Conservation (phyloP, 2,113 vertebrate genomes). For the Callionymus lyra region DNA sequence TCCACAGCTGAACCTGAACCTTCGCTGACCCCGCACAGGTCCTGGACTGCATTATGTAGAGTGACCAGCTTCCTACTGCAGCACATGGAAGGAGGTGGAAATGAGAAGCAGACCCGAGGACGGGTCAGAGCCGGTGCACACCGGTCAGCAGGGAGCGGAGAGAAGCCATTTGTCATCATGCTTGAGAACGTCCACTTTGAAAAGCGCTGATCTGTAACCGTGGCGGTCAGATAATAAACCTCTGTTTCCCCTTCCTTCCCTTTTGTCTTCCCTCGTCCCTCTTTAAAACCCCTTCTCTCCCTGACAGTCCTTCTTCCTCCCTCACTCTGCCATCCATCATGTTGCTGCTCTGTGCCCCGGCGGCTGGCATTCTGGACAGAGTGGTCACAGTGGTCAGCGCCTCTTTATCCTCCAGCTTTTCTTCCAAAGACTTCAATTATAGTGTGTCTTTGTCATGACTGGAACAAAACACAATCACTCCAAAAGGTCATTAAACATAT, state of each 20-base stretch:
- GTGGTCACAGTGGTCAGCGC: no score
- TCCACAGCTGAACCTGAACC: no score
- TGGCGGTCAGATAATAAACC: slow-evolving; percentile 29
- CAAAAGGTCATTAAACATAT: no score
- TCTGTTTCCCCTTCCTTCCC: slow-evolving; percentile 11
- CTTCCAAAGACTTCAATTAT: no score
- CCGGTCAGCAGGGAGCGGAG: slow-evolving; percentile 9
- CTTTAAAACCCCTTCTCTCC: slow-evolving; percentile 11
- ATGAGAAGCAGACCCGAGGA: slow-evolving; percentile 2
- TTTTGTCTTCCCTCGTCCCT: slow-evolving; percentile 5
- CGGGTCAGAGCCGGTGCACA: slow-evolving; percentile 5
- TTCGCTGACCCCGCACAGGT: no score
- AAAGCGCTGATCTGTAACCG: slow-evolving; percentile 23
- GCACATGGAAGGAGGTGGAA: slow-evolving; percentile 5
- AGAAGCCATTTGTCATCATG: slow-evolving; percentile 16
- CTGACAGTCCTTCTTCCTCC: slow-evolving; percentile 1
- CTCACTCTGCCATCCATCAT: slow-evolving; percentile 25
- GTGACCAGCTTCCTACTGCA: not conserved
- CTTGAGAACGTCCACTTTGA: slow-evolving; percentile 26
- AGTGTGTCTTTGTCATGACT: no score
- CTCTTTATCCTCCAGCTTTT: no score
- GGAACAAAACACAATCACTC: no score
- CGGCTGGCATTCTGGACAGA: slow-evolving; percentile 2
- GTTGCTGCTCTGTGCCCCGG: slow-evolving; percentile 10
- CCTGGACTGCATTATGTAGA: no score